phyloP scores from a whole-genome alignment of 2,888 invertebrate genomes.

The Cryptus viduatorius region DNA sequence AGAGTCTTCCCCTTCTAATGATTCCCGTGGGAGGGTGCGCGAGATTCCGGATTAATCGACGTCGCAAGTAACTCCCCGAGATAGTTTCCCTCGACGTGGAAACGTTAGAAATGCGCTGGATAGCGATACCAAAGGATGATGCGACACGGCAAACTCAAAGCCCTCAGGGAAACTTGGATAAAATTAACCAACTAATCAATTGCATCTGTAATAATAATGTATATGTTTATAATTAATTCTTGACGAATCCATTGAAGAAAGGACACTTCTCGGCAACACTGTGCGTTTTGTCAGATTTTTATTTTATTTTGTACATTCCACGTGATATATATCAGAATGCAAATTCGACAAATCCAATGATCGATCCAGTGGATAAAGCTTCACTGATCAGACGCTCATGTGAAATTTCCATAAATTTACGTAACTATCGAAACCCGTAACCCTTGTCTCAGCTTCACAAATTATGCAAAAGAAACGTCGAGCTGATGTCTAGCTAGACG shows the following conservation, averaged over 20 bases:
- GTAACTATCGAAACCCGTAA: constrained; percentile 64
- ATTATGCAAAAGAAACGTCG: constrained; percentile 77
- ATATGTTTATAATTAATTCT: too few species aligned
- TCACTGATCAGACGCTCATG: neutral
- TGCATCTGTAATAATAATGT: too few species aligned
- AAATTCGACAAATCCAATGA: neutral
- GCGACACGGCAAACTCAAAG: constrained; percentile 2
- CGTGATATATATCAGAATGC: neutral
- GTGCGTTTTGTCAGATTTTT: neutral
- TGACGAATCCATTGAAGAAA: neutral
- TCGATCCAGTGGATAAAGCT: neutral
- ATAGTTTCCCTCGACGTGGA: constrained; percentile 72
- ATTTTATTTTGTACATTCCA: neutral
- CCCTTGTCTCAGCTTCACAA: constrained; percentile 70
- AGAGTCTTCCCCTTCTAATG: constrained; percentile 74
- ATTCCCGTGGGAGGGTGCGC: constrained; percentile 81
- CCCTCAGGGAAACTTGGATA: neutral
- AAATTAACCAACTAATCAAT: constrained; percentile 10
- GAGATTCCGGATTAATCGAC: constrained; percentile 81
- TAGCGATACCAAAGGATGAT: constrained; percentile 34
- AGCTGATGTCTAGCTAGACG: constrained; percentile 64
- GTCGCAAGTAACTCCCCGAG: constrained; percentile 65
- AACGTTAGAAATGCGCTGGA: constrained; percentile 39
- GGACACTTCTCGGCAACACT: neutral
- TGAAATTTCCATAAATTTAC: neutral